Conservation (phyloP, 1,140 invertebrate species). For the Plutomurus gul region DNA sequence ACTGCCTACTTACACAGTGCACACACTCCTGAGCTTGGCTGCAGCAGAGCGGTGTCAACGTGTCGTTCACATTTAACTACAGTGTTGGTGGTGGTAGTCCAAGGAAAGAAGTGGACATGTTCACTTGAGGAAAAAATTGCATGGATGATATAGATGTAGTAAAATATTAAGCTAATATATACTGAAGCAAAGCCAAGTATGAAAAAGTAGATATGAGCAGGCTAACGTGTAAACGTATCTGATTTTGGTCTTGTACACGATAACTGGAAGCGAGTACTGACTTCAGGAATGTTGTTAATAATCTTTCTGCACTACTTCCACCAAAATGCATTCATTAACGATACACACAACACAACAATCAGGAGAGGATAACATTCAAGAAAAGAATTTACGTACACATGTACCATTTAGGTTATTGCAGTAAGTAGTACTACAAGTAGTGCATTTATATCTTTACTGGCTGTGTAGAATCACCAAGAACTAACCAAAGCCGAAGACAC, state of each 20-base stretch:
- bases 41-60: neutral
- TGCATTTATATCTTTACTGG: too few relatives aligned
- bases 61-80: constrained; percentile 11
- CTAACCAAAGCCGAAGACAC: too few relatives aligned
- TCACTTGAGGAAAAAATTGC: neutral
- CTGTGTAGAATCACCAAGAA: too few relatives aligned
- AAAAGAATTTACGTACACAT: too few relatives aligned
- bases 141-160: too few relatives aligned
- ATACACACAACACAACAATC: neutral
- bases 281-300: constrained; percentile 5
- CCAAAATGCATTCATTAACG: constrained; percentile 21
- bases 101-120: neutral
- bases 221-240: too few relatives aligned
- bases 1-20: neutral
- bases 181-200: too few relatives aligned
- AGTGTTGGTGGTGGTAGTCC: too few relatives aligned
- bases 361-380: neutral
- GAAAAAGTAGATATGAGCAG: too few relatives aligned
- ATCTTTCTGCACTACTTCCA: constrained; percentile 28
- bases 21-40: neutral
- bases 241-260: neutral
- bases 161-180: too few relatives aligned
- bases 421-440: too few relatives aligned
- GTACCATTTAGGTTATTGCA: too few relatives aligned
- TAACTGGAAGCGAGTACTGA: neutral